Evolutionary conservation across 2,888 invertebrate species (phyloP).

Genomic region (Aphidius colemani): DNA sequence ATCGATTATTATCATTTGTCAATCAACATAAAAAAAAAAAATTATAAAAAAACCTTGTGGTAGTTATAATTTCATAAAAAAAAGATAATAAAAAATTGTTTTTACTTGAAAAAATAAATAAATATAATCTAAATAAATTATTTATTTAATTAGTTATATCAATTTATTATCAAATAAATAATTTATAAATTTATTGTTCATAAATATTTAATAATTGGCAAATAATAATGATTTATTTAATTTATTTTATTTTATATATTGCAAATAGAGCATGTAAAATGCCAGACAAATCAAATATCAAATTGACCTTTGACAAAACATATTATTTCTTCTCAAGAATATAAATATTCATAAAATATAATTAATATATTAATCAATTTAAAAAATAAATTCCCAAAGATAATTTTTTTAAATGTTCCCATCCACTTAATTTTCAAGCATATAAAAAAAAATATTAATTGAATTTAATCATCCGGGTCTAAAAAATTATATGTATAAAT

Average conservation of each 20-base stretch:
- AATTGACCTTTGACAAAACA: neutral
- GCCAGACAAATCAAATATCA: no score
- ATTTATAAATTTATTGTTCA: neutral
- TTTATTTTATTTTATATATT: slow-evolving; percentile 13
- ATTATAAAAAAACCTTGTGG: no score
- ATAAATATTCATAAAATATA: neutral
- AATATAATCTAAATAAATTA: neutral
- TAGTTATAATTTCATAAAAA: no score
- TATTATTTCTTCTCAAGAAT: neutral
- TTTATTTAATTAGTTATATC: neutral
- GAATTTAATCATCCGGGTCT: neutral
- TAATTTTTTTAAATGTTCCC: neutral
- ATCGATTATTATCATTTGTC: no score
- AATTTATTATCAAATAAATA: neutral
- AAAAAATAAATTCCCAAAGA: neutral
- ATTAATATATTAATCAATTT: neutral
- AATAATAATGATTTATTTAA: slow-evolving; percentile 1
- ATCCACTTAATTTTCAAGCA: neutral
- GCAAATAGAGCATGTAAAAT: slow-evolving; percentile 18
- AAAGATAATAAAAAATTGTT: no score
- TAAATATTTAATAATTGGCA: neutral
- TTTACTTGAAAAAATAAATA: neutral
- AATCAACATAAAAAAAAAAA: no score
- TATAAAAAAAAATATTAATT: neutral
- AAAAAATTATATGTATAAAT: no score